Conservation (phyloP, 1,140 invertebrate genomes). For the Drosophila tropicalis region DNA sequence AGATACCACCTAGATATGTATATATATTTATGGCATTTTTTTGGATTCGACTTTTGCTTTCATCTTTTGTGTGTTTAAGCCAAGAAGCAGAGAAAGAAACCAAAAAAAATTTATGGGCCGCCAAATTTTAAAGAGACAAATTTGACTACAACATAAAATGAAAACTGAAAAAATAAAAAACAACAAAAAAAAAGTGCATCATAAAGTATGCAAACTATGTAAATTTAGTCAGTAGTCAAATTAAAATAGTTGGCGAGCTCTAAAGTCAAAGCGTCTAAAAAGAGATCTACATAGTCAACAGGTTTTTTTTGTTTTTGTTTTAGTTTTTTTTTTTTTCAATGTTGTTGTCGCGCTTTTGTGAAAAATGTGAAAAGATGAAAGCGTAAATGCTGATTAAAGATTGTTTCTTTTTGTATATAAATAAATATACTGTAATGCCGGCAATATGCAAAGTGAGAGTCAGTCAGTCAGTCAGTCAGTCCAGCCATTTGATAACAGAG, state of each 20-base stretch:
- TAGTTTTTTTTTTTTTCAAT: constrained; percentile 5
- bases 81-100: constrained; percentile 19
- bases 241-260: constrained; percentile 42
- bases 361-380: constrained; percentile 67
- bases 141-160: constrained; percentile 28
- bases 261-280: not conserved
- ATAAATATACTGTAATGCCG: constrained; percentile 45
- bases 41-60: constrained; percentile 55
- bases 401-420: constrained; percentile 51
- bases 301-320: not conserved
- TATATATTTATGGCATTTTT: not conserved
- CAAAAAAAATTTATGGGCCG: constrained; percentile 24
- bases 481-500: constrained; percentile 44
- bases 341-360: constrained; percentile 45
- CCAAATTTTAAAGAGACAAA: constrained; percentile 50
- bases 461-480: constrained; percentile 28
- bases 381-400: constrained; percentile 68
- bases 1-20: not conserved
- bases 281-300: constrained; percentile 22
- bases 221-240: constrained; percentile 47
- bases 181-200: not conserved
- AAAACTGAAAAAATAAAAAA: constrained; percentile 5
- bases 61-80: constrained; percentile 36
- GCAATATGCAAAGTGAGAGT: constrained; percentile 52
- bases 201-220: constrained; percentile 54